Conservation (phyloP, 1,140 invertebrate genomes). For the Callitettix versicolor region DNA sequence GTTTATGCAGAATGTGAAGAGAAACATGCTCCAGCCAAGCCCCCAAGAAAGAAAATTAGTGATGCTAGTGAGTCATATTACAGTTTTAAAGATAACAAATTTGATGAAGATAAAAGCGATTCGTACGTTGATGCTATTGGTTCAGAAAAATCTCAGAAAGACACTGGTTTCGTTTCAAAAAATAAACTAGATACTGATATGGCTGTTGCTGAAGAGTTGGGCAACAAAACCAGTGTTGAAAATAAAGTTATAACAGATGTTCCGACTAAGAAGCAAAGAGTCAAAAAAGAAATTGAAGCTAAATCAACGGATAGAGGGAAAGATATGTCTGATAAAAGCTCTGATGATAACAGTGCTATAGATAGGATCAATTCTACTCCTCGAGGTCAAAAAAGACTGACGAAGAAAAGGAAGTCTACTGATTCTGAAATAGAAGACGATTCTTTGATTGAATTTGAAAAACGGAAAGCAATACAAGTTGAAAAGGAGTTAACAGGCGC, state of each 20-base stretch:
- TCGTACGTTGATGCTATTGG: constrained; percentile 21
- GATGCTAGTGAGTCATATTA: constrained; percentile 12
- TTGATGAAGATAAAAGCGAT: constrained; percentile 10
- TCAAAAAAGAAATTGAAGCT: not conserved
- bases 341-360: not conserved
- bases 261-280: no score
- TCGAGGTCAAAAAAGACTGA: not conserved
- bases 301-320: constrained; percentile 1
- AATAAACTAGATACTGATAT: constrained; percentile 31
- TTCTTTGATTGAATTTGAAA: constrained; percentile 26
- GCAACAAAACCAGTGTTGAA: not conserved
- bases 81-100: constrained; percentile 10
- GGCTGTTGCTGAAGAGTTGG: constrained; percentile 7
- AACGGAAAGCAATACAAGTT: constrained; percentile 14
- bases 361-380: not conserved
- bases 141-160: constrained; percentile 36
- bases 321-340: constrained; percentile 7
- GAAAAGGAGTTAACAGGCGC: not conserved
- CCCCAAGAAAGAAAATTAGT: constrained; percentile 4
- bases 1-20: not conserved
- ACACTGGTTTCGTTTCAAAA: constrained; percentile 47
- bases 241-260: no score
- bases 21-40: constrained; percentile 9
- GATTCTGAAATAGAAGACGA: constrained; percentile 27
- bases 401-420: constrained; percentile 20